Base-by-base conservation (phyloP, 2,888 invertebrate species). In the Minunthozetes semirufus region DNA sequence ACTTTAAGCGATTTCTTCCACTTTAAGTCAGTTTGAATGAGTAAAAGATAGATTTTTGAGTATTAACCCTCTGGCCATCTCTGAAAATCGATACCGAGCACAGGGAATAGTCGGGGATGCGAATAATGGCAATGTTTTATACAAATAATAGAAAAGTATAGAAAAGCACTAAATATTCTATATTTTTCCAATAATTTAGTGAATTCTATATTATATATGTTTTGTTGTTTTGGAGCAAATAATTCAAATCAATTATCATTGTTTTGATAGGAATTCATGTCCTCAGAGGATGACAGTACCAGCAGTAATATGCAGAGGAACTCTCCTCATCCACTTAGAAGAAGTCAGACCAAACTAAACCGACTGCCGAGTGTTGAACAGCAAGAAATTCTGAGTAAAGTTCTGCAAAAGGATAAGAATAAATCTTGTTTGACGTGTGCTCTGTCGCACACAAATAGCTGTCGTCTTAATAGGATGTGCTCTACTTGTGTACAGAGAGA, bases 291-390 rank as follows among this genome's bases (percentile, higher is more conserved):
- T 13, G 66, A 66, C 11, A 66, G 66, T 11, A 66, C 66, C 29
- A 75, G 73, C 46, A 74, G 73, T 27, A 42, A 48, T 1, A 42
- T 72, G 0, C 71, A 76, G 17, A 76, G 59, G 72, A 75, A 76
- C 0, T 78, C 77, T 0, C 77, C 77, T 0, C 76, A 78, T 75
- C 77, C 77, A 38, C 63, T 76, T 0, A 77, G 77, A 17, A 66
- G n/a, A 13, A 29, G 19, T 38, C 25, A 66, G n/a, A 66, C 66
- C 33, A 66, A 46, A 73, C 75, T 72, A 50, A 53, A 73, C 17
- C 71, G 71, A 19, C 33, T 76, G 27, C 76, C 76, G 48, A 74
- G 70, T 17, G 59, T 27, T 17, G 76, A 76, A 29, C 76, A 73
- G 22, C 50, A 74, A 13, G 76, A 76, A 72, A 72, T 76, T 74